Percentiles rank a stretch among this genome's conserved stretches.
These are phyloP conservation scores for Pelagia noctiluca DNA, from an alignment of 30 jellyfish, hydroid and myxozoan genomes.

Conservation along the genomic window DNA sequence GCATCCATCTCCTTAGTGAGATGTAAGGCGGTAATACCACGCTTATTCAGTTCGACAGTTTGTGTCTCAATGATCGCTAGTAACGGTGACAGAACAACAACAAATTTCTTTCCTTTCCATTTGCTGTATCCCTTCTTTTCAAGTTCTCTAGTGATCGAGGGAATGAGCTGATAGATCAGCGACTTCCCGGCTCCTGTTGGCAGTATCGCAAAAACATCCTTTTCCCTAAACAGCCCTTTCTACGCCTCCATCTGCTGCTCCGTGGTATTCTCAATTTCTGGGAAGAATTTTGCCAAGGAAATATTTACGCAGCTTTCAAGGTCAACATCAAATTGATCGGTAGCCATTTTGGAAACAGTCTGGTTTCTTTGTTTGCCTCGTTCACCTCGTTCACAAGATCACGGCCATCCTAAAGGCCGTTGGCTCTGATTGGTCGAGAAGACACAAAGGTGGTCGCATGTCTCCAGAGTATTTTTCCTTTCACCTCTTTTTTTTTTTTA, in stretches of 20 bases:
- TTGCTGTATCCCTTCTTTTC: background rate
- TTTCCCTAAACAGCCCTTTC: background rate
- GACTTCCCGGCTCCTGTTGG: background rate
- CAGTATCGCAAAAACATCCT: background rate
- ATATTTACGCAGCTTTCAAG: too few relatives aligned
- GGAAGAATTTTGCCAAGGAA: too few relatives aligned
- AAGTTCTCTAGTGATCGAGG: background rate
- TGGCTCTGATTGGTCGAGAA: too few relatives aligned
- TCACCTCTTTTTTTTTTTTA: too few relatives aligned
- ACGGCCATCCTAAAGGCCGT: too few relatives aligned
- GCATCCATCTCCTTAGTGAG: slow-evolving; percentile 24
- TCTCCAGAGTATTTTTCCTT: too few relatives aligned
- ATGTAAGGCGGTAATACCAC: slow-evolving; percentile 31
- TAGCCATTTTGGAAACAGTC: too few relatives aligned
- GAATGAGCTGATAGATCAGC: background rate
- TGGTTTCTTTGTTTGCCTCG: too few relatives aligned
- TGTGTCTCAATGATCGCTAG: slow-evolving; percentile 11
- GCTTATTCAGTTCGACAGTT: slow-evolving; percentile 16
- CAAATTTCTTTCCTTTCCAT: background rate
- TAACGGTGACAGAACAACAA: slow-evolving; percentile 1
- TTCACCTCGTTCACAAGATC: too few relatives aligned
- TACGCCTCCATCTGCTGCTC: background rate
- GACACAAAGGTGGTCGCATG: too few relatives aligned
- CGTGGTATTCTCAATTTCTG: too few relatives aligned
- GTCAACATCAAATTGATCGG: too few relatives aligned